Conservation (phyloP, 2,113 vertebrate species). For the Scopus umbretta region DNA sequence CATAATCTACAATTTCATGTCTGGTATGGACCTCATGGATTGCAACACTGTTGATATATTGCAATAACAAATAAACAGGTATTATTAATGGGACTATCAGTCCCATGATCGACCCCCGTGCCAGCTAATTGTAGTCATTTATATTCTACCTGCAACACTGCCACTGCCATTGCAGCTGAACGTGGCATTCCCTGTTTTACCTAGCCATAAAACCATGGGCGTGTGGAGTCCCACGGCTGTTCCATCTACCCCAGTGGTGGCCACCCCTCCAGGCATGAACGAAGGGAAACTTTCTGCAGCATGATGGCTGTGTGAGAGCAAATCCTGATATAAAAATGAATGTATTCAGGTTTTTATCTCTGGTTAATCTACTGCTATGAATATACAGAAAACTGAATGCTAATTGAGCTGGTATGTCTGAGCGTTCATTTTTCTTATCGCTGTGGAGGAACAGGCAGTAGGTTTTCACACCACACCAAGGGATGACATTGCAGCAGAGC, state of each 20-base stretch:
- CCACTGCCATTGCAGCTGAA: not conserved
- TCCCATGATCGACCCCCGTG: not conserved
- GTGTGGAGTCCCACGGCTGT: not conserved
- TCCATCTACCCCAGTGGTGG: not conserved
- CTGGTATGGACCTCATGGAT: not conserved
- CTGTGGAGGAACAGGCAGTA: fast-evolving
- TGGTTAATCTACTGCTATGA: not conserved
- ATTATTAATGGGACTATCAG: not conserved
- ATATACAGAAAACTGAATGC: not conserved
- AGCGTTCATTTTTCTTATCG: not conserved
- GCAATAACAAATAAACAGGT: not conserved
- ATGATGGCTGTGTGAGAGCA: not conserved
- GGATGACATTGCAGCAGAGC: not conserved
- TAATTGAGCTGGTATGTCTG: not conserved
- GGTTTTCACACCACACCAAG: not conserved
- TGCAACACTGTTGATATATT: not conserved
- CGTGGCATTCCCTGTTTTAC: not conserved
- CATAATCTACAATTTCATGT: not conserved
- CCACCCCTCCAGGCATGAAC: not conserved
- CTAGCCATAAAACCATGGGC: not conserved
- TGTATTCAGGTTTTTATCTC: not conserved
- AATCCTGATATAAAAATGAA: not conserved
- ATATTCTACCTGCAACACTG: not conserved
- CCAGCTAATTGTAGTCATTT: not conserved
- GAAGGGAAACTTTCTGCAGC: not conserved